Conservation (phyloP, 2,113 vertebrate species). For the Hymenochirus boettgeri region DNA sequence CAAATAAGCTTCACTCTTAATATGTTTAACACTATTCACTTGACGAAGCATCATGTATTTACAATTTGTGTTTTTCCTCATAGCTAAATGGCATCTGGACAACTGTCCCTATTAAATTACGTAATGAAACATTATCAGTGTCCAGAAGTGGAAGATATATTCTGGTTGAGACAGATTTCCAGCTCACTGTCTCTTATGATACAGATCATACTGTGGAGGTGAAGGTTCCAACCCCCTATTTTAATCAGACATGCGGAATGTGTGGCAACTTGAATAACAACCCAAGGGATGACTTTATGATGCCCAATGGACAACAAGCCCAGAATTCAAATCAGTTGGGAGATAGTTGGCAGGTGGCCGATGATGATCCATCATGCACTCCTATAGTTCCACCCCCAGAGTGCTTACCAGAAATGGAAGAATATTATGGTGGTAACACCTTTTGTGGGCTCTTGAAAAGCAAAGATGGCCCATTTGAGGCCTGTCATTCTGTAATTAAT, state of each 20-base stretch:
- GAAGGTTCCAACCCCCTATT: conserved; percentile 62
- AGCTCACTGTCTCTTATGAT: conserved; percentile 65
- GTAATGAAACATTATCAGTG: conserved; percentile 52
- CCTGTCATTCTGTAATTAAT: conserved; percentile 57
- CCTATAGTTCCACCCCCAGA: neutral
- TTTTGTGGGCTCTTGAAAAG: conserved; percentile 68
- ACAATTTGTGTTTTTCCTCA: neutral
- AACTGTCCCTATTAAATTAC: conserved; percentile 62
- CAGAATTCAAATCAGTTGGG: conserved; percentile 49
- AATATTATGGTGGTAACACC: conserved; percentile 52
- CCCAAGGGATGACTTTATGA: conserved; percentile 60
- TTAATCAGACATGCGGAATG: conserved; percentile 70
- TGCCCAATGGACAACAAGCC: conserved; percentile 52
- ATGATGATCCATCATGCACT: conserved; percentile 50
- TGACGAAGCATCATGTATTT: neutral
- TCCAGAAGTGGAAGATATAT: conserved; percentile 56
- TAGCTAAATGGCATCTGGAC: conserved; percentile 71
- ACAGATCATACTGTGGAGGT: conserved; percentile 62
- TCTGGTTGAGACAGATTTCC: conserved; percentile 61
- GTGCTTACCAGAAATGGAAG: conserved; percentile 53
- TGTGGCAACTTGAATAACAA: conserved; percentile 75
- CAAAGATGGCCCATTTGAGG: conserved; percentile 59
- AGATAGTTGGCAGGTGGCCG: conserved; percentile 59
- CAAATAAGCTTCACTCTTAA: neutral
- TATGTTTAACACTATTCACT: neutral